Evolutionary conservation across 2,888 invertebrate species (phyloP), one percentile per base, ranked within the genome.

Genomic region (Ectemnius cavifrons): DNA sequence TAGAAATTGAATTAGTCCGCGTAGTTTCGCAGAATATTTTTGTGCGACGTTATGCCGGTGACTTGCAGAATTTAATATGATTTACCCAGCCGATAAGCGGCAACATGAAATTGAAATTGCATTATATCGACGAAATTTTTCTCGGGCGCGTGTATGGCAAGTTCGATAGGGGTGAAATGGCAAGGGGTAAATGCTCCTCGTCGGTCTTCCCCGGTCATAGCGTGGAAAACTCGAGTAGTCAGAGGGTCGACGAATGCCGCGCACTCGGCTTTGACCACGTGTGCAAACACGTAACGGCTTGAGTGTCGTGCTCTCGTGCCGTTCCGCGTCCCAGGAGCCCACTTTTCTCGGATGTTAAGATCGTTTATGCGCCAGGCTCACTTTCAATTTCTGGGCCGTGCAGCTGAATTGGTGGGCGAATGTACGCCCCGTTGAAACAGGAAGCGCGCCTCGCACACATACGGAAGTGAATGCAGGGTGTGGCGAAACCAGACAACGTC

Each of bases 381-480:
- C 81, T 82, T 84, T 85, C 81, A 63, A 64, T 85, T 84, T 85
- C 79, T 73, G 59, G 27, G 14, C 49, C 6, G 46, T 11, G 37
- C 11, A 45, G 56, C 63, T 59, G 8, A 65, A 70, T 77, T 11
- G 49, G 3, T 64, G 37, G 37, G 37, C 56, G 23, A 4, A 13
- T 20, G 63, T 18, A 23, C 45, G 49, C 57, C 61, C 66, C n/a
- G 14, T 16, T 52, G 14, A 63, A 23, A 67, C 66, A 65, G 71
- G 70, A 73, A 77, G 69, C 62, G 69, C 37, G 63, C 68, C 57
- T 76, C 71, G 68, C 72, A 37, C 37, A 37, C 73, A 77, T 45
- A 71, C 81, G 84, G 80, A 84, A 85, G 82, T 63, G 78, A 77
- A 64, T 71, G 63, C 62, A 72, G 76, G 71, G 71, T 75, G 74